Conservation (phyloP, 2,888 invertebrate genomes). For the Muscina levida region DNA sequence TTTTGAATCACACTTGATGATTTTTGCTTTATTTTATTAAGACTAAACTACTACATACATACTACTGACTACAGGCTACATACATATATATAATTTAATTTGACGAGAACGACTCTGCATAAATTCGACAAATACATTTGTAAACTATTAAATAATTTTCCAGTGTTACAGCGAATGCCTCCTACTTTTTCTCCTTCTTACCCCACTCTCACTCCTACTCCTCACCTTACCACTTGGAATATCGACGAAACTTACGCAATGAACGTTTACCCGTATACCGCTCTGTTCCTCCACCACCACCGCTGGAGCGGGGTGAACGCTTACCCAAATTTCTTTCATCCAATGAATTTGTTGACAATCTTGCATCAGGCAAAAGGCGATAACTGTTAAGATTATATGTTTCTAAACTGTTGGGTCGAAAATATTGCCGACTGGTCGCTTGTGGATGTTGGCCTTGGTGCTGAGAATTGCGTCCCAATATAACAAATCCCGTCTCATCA, state of each 20-base stretch:
- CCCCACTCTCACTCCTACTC: not conserved
- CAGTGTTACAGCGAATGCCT: not conserved
- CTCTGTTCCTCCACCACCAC: not conserved
- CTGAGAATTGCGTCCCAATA: conserved; percentile 74
- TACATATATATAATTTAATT: conserved; percentile 6
- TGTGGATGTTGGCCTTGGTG: conserved; percentile 20
- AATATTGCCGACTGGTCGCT: conserved; percentile 45
- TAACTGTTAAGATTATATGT: conserved; percentile 58
- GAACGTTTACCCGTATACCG: conserved; percentile 47
- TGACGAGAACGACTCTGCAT: too few species aligned
- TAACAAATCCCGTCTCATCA: conserved; percentile 84
- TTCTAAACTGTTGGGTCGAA: conserved; percentile 33
- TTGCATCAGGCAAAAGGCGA: conserved; percentile 39
- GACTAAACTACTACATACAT: not conserved
- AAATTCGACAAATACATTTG: conserved; percentile 12
- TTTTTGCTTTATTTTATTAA: conserved; percentile 48
- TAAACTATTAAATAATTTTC: conserved; percentile 12
- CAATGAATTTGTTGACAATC: conserved; percentile 45
- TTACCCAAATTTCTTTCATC: conserved; percentile 61
- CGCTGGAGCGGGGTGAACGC: conserved; percentile 23
- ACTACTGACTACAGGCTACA: conserved; percentile 25
- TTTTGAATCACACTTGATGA: conserved; percentile 45
- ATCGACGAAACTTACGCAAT: conserved; percentile 65
- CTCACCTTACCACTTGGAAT: conserved; percentile 59
- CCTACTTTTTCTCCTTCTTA: not conserved